These are phyloP conservation scores for Melanotaenia maccullochi DNA, from an alignment of 2,797 vertebrate species.

Conservation along the genomic window DNA sequence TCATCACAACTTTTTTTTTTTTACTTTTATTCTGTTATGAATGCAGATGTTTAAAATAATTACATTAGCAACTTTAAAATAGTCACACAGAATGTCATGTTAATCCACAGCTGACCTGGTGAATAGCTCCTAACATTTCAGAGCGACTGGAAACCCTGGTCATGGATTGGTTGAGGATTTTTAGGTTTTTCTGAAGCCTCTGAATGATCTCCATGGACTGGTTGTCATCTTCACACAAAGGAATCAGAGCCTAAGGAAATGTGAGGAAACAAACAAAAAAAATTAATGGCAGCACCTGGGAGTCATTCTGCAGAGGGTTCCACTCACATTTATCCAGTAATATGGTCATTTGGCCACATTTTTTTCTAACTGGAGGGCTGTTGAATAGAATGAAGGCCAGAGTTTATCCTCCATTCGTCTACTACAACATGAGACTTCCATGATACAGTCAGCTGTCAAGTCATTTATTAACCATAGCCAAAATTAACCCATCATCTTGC, in stretches of 20 bases:
- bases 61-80: background rate
- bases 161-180: conserved; percentile 90
- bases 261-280: background rate
- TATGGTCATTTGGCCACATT: too few species aligned
- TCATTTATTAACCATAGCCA: background rate
- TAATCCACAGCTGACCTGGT: conserved; percentile 85
- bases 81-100: background rate
- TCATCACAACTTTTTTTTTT: background rate
- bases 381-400: background rate
- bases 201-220: conserved; percentile 93
- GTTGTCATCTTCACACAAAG: conserved; percentile 92
- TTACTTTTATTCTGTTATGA: background rate
- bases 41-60: background rate
- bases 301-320: background rate
- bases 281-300: background rate
- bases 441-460: background rate
- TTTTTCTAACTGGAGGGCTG: background rate
- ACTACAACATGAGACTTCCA: background rate
- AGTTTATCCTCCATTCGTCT: background rate
- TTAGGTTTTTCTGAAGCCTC: conserved; percentile 92
- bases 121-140: conserved; percentile 96
- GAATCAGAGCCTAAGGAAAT: conserved; percentile 84
- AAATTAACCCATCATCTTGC: background rate
- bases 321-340: background rate
- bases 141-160: conserved; percentile 92